A percentile compares a stretch with the other conserved stretches of the same genome.
These are phyloP conservation scores for Anhinga rufa DNA, from an alignment of 2,113 vertebrate species.

Conservation along the genomic window DNA sequence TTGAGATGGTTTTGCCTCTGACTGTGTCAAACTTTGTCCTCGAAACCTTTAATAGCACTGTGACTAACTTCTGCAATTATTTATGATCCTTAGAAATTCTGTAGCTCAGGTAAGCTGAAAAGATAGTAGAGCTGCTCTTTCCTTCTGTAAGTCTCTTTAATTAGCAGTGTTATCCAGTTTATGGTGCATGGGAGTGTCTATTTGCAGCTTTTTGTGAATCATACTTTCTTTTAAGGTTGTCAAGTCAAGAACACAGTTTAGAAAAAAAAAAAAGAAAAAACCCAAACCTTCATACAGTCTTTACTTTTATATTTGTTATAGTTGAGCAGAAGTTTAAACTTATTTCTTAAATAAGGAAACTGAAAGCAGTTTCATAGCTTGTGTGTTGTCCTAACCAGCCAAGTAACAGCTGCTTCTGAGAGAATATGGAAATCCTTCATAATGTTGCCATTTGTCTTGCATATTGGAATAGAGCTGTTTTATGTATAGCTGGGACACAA, in stretches of 20 bases:
- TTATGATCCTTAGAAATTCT: neutral
- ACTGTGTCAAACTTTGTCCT: slow-evolving; percentile 5
- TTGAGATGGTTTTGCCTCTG: neutral
- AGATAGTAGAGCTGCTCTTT: neutral
- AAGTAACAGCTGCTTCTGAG: neutral
- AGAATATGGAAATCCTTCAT: neutral
- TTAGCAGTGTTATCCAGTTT: neutral
- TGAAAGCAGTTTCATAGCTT: neutral
- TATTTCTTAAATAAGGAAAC: neutral
- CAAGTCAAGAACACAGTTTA: neutral
- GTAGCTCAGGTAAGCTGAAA: neutral
- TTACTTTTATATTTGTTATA: neutral
- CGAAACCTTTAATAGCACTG: neutral
- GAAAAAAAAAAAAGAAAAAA: neutral
- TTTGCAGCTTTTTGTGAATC: neutral
- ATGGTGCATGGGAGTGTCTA: neutral
- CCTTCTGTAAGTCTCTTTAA: neutral
- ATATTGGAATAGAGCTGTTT: neutral
- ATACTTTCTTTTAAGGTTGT: neutral
- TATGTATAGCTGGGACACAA: neutral
- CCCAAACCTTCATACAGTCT: neutral
- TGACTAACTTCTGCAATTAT: neutral
- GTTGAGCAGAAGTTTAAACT: neutral
- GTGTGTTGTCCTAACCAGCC: neutral
- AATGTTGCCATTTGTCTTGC: neutral